These are phyloP conservation scores for Argyra leucocephala DNA, from an alignment of 2,888 invertebrate species.

Conservation along the genomic window DNA sequence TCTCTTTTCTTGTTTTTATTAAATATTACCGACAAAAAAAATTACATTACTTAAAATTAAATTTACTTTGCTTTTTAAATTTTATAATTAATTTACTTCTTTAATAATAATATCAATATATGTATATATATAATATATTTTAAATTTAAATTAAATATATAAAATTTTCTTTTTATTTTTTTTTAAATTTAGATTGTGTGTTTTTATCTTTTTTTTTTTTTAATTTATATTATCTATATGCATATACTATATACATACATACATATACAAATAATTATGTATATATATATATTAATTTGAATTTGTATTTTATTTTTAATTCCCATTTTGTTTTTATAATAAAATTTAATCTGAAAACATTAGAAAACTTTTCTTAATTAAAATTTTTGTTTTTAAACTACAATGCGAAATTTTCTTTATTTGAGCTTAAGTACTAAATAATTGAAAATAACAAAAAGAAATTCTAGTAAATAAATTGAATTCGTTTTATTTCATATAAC, in stretches of 20 bases:
- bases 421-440: no score
- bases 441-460: no score
- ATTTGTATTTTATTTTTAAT: not conserved
- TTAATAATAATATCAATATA: not conserved
- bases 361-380: not conserved
- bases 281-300: no score
- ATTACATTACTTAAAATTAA: slow-evolving; percentile 4
- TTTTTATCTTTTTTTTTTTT: not conserved
- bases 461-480: no score
- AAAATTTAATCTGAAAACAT: not conserved
- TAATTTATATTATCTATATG: not conserved
- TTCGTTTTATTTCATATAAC: no score
- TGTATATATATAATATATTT: not conserved
- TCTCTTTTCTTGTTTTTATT: not conserved
- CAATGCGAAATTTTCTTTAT: no score
- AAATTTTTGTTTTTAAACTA: no score
- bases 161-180: not conserved
- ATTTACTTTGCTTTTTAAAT: not conserved
- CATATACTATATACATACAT: not conserved
- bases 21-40: slow-evolving; percentile 2
- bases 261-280: no score
- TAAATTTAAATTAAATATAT: not conserved
- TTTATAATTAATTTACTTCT: not conserved
- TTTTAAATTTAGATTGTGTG: no score
- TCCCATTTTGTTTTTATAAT: not conserved